Percentiles rank a stretch among this genome's conserved stretches.
Conservation (phyloP, 1,140 invertebrate genomes). For the Plectrocnemia conspersa region DNA sequence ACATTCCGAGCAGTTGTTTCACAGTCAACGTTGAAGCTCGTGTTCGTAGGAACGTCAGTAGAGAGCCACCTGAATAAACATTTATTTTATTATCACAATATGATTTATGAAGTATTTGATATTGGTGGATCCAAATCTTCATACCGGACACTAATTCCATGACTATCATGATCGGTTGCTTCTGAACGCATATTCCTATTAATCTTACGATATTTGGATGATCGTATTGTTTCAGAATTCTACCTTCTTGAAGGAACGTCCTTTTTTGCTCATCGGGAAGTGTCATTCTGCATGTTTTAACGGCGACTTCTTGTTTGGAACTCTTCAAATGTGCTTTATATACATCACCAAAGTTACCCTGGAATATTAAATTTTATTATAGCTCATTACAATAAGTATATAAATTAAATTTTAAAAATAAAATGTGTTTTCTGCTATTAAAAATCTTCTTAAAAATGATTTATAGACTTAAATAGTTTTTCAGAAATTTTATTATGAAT, state of each 20-base stretch:
- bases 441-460: no score
- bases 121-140: slow-evolving; percentile 22
- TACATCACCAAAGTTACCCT: slow-evolving; percentile 98
- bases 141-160: slow-evolving; percentile 94
- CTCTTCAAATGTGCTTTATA: slow-evolving; percentile 84
- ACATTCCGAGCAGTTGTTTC: slow-evolving; percentile 81
- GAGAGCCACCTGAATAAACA: slow-evolving; percentile 71
- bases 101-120: background rate
- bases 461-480: no score
- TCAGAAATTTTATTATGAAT: no score
- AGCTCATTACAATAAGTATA: no score
- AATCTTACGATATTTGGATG: slow-evolving; percentile 94
- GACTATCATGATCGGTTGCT: slow-evolving; percentile 98
- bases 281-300: slow-evolving; percentile 92
- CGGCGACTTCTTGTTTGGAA: slow-evolving; percentile 82
- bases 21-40: slow-evolving; percentile 64
- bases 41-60: slow-evolving; percentile 82
- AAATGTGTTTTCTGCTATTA: no score
- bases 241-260: slow-evolving; percentile 92
- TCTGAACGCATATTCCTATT: slow-evolving; percentile 97
- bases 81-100: background rate
- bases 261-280: slow-evolving; percentile 93
- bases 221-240: slow-evolving; percentile 94
- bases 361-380: no score
- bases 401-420: no score